These are phyloP conservation scores for Euplexia lucipara DNA, from an alignment of 2,888 invertebrate species.

Conservation along the genomic window DNA sequence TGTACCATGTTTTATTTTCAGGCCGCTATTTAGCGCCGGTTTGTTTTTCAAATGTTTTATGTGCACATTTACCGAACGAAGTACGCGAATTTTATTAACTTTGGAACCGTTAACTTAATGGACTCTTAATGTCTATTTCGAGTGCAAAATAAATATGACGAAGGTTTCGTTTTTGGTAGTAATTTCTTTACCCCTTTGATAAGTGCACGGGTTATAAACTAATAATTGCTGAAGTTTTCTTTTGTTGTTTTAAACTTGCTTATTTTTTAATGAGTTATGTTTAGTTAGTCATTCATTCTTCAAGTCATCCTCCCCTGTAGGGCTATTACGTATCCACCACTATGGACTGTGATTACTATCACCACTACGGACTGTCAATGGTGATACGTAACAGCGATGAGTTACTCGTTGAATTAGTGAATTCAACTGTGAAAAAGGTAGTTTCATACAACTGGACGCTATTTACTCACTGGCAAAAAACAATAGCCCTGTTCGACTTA, in stretches of 20 bases:
- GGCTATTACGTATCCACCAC: too few relatives aligned
- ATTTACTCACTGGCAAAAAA: too few relatives aligned
- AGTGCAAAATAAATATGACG: constrained; percentile 61
- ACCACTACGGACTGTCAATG: too few relatives aligned
- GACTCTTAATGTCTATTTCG: constrained; percentile 61
- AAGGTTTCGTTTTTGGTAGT: constrained; percentile 36
- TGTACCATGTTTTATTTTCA: constrained; percentile 71
- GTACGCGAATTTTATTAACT: constrained; percentile 67
- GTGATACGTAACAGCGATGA: too few relatives aligned
- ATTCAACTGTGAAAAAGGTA: too few relatives aligned
- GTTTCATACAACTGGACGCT: too few relatives aligned
- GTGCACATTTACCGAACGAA: constrained; percentile 66
- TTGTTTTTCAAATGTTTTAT: constrained; percentile 69
- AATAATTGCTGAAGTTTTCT: constrained; percentile 18
- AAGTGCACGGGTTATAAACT: constrained; percentile 18
- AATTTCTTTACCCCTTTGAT: constrained; percentile 33
- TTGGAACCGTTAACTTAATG: constrained; percentile 61
- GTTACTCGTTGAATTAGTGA: too few relatives aligned
- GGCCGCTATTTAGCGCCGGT: constrained; percentile 66
- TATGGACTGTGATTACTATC: too few relatives aligned
- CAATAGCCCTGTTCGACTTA: too few relatives aligned
- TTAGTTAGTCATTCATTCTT: background rate
- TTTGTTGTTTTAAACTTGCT: constrained; percentile 10
- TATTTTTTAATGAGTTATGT: constrained; percentile 1
- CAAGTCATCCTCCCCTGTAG: too few relatives aligned